Evolutionary conservation across 2,888 invertebrate species (phyloP), one percentile per base, ranked within the genome.

Genomic region (Pachycephus smyrnensis): DNA sequence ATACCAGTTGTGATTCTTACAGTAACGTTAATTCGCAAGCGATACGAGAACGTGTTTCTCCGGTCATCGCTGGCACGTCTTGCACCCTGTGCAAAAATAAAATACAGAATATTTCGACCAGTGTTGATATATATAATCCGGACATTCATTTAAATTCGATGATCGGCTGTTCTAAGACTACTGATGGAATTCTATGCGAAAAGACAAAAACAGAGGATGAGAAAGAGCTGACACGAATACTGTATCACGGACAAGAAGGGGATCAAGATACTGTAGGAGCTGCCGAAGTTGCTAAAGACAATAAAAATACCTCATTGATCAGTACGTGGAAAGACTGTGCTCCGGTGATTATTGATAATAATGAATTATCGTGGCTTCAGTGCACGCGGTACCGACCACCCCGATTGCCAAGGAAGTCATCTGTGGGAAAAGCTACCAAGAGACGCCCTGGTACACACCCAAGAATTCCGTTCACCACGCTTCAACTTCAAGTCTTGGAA

Each of bases 301-400:
- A 55, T 55, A 55, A 55, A 55, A 23, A 55, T 55, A 9, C 23
- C 9, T 55, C 55, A 23, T 9, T 55, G 55, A 55, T 55, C 9
- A 23, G 6, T 23, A 55, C 31, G 33, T 33, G 71, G 33, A 31
- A 71, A 31, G 31, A 33, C 31, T 31, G 33, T 71, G 33, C 33
- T 71, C 9, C 71, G 32, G 15, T 12, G 12, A 9, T 71, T 9
- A 74, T 75, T 15, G 81, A 77, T 31, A 75, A n/a, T n/a, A 78
- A 75, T 40, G 86, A 89, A 69, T 82, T 91, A 3, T 84, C 89
- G 76, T 96, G 96, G 96, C 90, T 96, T 82, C 94, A 94, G 82
- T 96, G 95, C 86, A 95, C 96, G 4, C 92, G 96, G 80, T 96
- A 96, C 86, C 94, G 94, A 83, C 96, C 96, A 1, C 96, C 96